Base-by-base conservation (phyloP, 2,888 invertebrate genomes). In the Apoda limacodes region DNA sequence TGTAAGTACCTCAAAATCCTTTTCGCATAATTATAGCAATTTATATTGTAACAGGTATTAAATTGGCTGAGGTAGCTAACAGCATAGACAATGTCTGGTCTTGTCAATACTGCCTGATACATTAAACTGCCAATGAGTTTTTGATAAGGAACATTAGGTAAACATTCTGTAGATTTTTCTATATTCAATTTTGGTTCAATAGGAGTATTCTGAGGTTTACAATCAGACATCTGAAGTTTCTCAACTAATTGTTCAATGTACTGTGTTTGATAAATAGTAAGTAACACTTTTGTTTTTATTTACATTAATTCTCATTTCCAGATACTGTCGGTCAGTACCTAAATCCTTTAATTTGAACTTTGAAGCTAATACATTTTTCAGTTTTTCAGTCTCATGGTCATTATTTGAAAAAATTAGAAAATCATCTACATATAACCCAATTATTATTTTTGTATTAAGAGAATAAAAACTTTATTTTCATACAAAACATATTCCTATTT, bases 21-120 rank as follows among this genome's bases (percentile, higher is more conserved):
- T 26, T 36, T 38, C 22, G 34, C 34, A 34, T 39, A 28, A 11
- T 25, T 2, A 30, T 30, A 42, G 31, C 34, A 36, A 11, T 2
- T 24, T 13, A 25, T 5, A 27, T 10, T 21, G 20, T 31, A 39
- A 22, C 32, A 35, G 28, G 25, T 42, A 35, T 42, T 40, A 30
- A 42, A 40, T 27, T 42, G 39, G 10, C 35, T 35, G 5, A 38
- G 24, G 14, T 32, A 41, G 33, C 38, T 36, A 1, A 40, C 30
- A 19, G 34, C 3, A 21, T 28, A 30, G 2, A 19, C 22, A 23
- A 30, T 30, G 13, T 30, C 34, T 13, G 29, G 26, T 2, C 29
- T 7, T 9, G 23, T 34, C 10, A 30, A 5, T 5, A 28, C 21
- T 1, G 26, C 22, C 10, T 26, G 27, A 23, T 32, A 32, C 10